Percentiles rank a stretch among this genome's conserved stretches.
phyloP scores from a whole-genome alignment of 2,888 invertebrate genomes.

The Megamerina dolium region DNA sequence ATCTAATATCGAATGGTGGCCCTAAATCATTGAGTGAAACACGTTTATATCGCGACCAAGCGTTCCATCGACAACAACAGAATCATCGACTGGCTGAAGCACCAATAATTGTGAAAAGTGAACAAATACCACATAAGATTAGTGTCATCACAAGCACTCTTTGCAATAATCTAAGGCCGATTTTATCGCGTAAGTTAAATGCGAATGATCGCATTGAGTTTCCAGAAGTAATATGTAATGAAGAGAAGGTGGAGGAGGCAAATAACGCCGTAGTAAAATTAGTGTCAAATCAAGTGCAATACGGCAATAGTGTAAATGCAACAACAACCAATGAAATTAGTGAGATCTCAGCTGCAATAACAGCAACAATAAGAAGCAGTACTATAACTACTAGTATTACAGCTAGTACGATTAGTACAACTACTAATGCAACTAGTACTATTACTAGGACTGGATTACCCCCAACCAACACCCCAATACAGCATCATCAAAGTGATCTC shows the following conservation, averaged over 20 bases:
- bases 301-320: background rate
- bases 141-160: slow-evolving; percentile 3
- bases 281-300: background rate
- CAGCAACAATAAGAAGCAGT: too few species aligned
- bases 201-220: too few species aligned
- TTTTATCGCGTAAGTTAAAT: slow-evolving; percentile 21
- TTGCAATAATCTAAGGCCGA: slow-evolving; percentile 26
- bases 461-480: background rate
- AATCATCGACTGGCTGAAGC: too few species aligned
- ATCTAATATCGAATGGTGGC: slow-evolving; percentile 11
- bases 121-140: slow-evolving; percentile 5
- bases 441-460: too few species aligned
- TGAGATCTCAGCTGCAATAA: too few species aligned
- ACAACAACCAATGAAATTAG: background rate
- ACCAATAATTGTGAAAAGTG: slow-evolving; percentile 6
- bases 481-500: slow-evolving; percentile 3
- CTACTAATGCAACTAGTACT: background rate
- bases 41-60: slow-evolving; percentile 16
- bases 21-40: slow-evolving; percentile 23
- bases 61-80: too few species aligned
- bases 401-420: background rate
- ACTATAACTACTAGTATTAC: too few species aligned
- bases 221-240: slow-evolving; percentile 5
- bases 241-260: slow-evolving; percentile 2
- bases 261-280: background rate